Evolutionary conservation across 2,888 invertebrate genomes (phyloP), one percentile per base, ranked within the genome.

Genomic region (Zhuqinia jingwanae): DNA sequence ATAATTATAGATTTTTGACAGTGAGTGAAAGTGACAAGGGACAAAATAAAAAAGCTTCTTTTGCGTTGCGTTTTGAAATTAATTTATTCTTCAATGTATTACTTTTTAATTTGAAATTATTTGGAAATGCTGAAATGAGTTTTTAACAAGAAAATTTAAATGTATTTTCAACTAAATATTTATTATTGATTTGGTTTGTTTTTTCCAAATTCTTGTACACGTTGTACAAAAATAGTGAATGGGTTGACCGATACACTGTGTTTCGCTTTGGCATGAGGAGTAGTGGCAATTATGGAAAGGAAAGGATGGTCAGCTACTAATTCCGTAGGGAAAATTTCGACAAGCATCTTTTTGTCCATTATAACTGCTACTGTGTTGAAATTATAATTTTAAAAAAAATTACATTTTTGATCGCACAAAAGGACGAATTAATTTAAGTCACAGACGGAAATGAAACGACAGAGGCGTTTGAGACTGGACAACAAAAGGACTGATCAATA

Each of bases 241-340:
- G 8, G 17, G 27, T 58, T n/a, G n/a, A n/a, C 1, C 25, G 27
- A 1, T 17, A 13, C 10, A 20, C 20, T 17, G 20, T 8, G 3
- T 27, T 11, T 27, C 10, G 6, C 10, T 60, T 60, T 60, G 2
- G 17, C 20, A 20, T 15, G 6, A 1, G 60, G 60, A 27, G 60
- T n/a, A 56, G 20, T 20, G 56, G 27, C 60, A 15, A 60, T 11
- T 2, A 60, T 1, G 11, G 60, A 60, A 13, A 60, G 27, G 60
- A 60, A 60, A 27, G 60, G 60, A 13, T 60, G 60, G 1, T 60
- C 60, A 60, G 27, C 60, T 15, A 60, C 60, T 2, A 60, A 25
- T 13, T 3, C 11, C 2, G n/a, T n/a, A n/a, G 11, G 27, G 2
- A 25, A 27, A 27, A 60, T 27, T n/a, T n/a, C n/a, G n/a, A n/a